phyloP scores from a whole-genome alignment of 2,797 vertebrate species.

The Mallotus villosus region DNA sequence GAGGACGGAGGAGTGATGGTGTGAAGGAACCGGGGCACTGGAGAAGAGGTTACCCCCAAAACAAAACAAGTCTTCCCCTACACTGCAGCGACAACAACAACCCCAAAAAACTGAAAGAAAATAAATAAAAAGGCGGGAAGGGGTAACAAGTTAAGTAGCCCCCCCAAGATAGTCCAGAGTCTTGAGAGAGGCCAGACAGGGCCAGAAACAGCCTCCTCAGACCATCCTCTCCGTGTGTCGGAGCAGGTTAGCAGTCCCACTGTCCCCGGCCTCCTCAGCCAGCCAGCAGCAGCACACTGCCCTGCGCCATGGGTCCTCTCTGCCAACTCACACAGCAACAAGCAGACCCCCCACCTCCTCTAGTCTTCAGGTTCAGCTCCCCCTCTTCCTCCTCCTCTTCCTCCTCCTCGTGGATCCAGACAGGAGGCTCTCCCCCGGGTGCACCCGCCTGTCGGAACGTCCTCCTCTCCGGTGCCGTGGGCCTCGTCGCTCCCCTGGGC shows the following conservation, averaged over 20 bases:
- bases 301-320: constrained; percentile 78
- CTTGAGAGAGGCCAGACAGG: constrained; percentile 51
- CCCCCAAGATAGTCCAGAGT: constrained; percentile 51
- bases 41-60: constrained; percentile 41
- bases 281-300: constrained; percentile 54
- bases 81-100: constrained; percentile 5
- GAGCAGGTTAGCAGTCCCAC: constrained; percentile 56
- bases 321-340: constrained; percentile 65
- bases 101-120: neutral
- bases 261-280: constrained; percentile 50
- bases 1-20: constrained; percentile 24
- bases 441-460: constrained; percentile 64
- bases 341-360: constrained; percentile 6
- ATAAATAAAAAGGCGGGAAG: constrained; percentile 2
- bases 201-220: constrained; percentile 61
- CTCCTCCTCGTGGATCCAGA: constrained; percentile 27
- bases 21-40: constrained; percentile 15
- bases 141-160: constrained; percentile 42
- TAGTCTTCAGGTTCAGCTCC: constrained; percentile 35
- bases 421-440: neutral
- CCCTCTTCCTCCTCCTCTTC: constrained; percentile 49
- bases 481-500: constrained; percentile 42
- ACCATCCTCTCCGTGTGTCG: constrained; percentile 64
- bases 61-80: constrained; percentile 31
- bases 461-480: constrained; percentile 52